phyloP scores from a whole-genome alignment of 2,888 invertebrate genomes.

The Thecophora atra region DNA sequence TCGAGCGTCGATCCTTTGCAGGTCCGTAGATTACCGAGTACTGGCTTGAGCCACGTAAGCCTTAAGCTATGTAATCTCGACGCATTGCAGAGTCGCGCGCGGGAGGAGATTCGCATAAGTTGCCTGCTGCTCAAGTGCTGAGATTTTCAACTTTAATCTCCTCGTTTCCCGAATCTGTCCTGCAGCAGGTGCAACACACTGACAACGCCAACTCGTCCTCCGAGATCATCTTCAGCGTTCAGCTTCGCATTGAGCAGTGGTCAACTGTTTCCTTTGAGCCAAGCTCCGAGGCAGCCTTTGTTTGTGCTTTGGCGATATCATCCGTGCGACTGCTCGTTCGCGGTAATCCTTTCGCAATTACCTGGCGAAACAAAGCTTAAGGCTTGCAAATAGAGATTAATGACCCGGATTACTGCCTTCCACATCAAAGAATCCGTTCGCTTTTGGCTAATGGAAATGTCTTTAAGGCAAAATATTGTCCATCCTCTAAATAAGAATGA shows the following conservation, averaged over 20 bases:
- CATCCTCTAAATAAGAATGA: conserved; percentile 32
- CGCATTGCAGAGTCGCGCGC: conserved; percentile 50
- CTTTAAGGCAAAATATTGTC: conserved; percentile 63
- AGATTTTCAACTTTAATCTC: conserved; percentile 4
- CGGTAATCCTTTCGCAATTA: conserved; percentile 56
- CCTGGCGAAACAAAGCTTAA: conserved; percentile 60
- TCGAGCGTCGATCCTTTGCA: not conserved
- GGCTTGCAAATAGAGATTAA: conserved; percentile 62
- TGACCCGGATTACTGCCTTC: conserved; percentile 59
- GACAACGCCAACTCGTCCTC: not conserved
- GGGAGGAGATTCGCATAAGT: conserved; percentile 58
- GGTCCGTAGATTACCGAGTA: conserved; percentile 46
- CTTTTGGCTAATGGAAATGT: conserved; percentile 59
- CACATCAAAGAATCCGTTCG: conserved; percentile 51
- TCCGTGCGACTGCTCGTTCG: conserved; percentile 15
- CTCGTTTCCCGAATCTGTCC: not conserved
- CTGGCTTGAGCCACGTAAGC: conserved; percentile 55
- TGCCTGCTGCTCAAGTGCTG: conserved; percentile 28
- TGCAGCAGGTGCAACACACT: conserved; percentile 40
- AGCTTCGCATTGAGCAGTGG: too few relatives aligned
- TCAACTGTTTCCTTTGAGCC: conserved; percentile 28
- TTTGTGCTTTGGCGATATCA: conserved; percentile 39
- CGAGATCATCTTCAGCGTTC: too few relatives aligned
- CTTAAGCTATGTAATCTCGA: conserved; percentile 51
- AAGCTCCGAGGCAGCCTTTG: conserved; percentile 32